A percentile compares a stretch with the other conserved stretches of the same genome.
Evolutionary conservation across 2,113 vertebrate species (phyloP).

Genomic region (Danionella cerebrum): DNA sequence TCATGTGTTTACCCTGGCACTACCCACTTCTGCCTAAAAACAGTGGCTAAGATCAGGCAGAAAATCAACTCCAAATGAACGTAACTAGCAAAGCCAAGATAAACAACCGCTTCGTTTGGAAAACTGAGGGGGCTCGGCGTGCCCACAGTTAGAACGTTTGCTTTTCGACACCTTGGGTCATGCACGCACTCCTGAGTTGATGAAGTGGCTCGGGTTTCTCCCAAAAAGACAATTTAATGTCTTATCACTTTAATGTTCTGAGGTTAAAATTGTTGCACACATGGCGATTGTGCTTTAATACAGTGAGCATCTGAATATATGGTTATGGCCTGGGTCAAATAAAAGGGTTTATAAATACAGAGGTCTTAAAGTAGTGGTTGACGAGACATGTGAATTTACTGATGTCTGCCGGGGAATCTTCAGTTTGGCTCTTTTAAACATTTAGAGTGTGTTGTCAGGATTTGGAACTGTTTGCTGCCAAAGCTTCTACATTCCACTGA

Average conservation of each 20-base stretch:
- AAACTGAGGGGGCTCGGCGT: conserved; percentile 37
- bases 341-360: background rate
- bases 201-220: conserved; percentile 21
- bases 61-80: conserved; percentile 50
- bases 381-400: no score
- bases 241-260: conserved; percentile 10
- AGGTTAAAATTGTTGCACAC: conserved; percentile 18
- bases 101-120: conserved; percentile 51
- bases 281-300: background rate
- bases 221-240: conserved; percentile 33
- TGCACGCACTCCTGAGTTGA: conserved; percentile 17
- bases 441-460: no score
- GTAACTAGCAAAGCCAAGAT: conserved; percentile 54
- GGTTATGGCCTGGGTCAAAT: background rate
- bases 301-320: background rate
- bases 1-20: conserved; percentile 67
- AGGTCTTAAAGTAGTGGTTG: background rate
- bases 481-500: no score
- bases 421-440: no score
- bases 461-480: no score
- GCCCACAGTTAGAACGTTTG: conserved; percentile 33
- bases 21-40: conserved; percentile 36
- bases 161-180: conserved; percentile 31
- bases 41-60: conserved; percentile 52
- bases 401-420: no score